A percentile compares a stretch with the other conserved stretches of the same genome.
These are phyloP conservation scores for Lymantria monacha DNA, from an alignment of 2,888 invertebrate species.

Conservation along the genomic window DNA sequence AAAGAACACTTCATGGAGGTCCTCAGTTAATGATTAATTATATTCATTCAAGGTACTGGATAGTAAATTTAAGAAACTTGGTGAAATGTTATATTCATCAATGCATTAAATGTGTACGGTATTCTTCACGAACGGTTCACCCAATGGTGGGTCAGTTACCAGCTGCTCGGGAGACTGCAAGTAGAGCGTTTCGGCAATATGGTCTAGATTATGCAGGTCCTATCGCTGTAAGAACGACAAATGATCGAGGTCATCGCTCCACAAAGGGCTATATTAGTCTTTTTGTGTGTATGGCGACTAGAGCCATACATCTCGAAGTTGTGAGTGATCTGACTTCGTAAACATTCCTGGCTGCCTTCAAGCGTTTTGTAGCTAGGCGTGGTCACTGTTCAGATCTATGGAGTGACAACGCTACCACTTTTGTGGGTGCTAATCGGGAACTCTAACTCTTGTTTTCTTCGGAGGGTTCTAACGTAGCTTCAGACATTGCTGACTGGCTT, in stretches of 20 bases:
- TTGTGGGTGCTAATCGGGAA: constrained; percentile 1
- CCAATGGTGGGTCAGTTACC: not conserved
- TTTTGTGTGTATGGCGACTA: constrained; percentile 2
- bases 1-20: constrained; percentile 8
- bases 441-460: not conserved
- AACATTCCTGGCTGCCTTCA: not conserved
- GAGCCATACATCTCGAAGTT: constrained; percentile 2
- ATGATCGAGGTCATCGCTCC: not conserved
- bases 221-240: not conserved
- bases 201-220: constrained; percentile 5
- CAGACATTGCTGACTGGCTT: constrained; percentile 4
- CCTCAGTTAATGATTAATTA: constrained; percentile 4
- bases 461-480: not conserved
- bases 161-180: not conserved
- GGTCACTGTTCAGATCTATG: not conserved
- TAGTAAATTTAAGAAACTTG: not conserved
- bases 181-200: not conserved
- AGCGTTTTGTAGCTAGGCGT: constrained; percentile 1
- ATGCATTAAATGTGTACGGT: not conserved
- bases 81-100: not conserved
- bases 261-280: constrained; percentile 1
- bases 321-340: not conserved
- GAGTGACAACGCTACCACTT: constrained; percentile 4
- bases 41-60: constrained; percentile 4
- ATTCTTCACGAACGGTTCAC: not conserved